Evolutionary conservation across 2,888 invertebrate genomes (phyloP), one percentile per base, ranked within the genome.

Genomic region (Hypomecis atomaria): DNA sequence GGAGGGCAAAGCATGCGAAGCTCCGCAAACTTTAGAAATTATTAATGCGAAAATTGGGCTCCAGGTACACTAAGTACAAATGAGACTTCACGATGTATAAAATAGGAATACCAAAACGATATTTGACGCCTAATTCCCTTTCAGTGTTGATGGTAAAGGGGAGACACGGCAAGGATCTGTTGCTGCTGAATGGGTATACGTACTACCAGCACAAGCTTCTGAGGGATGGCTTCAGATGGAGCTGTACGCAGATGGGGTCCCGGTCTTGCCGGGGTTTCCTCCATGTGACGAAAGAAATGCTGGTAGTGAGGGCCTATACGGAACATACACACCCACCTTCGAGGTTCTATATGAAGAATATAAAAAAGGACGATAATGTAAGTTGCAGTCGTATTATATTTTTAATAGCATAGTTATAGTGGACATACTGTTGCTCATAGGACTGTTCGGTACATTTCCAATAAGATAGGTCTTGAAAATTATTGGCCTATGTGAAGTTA

Each of bases 161-260:
- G 11, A 84, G 90, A 1, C 87, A 87, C 44, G 92, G 92, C 0
- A 92, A 92, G 63, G 82, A 90, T 63, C 74, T 92, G 34, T 74
- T 92, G 37, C 88, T 91, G 88, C 82, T 90, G 6, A 86, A 90
- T 52, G 92, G 92, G 0, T 92, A 91, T 66, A 92, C 92, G 0
- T 92, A 90, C 73, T 92, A 92, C 71, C 89, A 91, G 69, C 92
- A 92, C 68, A 92, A 92, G 74, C 73, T 85, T 2, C 77, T 92
- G 7, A 82, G 87, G 23, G 90, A 91, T 43, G 92, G 92, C 0
- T 88, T 84, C 75, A 84, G 92, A 0, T 92, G 92, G 92, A 92
- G 92, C 78, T 92, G 92, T 69, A 92, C 92, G 0, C 90, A 90
- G 73, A 92, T 92, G 92, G 91, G 90, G 0, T 92, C 92, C 62